Evolutionary conservation across 2,888 invertebrate species (phyloP).

Genomic region (Cataglyphis altisquamis): DNA sequence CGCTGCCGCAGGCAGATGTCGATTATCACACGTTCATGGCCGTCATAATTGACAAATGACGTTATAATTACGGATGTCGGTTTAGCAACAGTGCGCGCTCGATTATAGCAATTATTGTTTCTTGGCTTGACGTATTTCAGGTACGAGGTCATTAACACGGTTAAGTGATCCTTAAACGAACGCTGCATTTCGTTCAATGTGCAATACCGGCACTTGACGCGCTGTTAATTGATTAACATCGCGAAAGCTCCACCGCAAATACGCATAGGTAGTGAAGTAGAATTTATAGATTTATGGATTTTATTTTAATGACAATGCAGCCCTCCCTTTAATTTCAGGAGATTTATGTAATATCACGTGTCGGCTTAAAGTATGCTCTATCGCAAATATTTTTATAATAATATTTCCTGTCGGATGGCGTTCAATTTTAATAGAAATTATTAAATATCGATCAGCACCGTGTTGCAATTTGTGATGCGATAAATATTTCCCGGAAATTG

Average conservation of each 20-base stretch:
- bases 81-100: conserved; percentile 34
- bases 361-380: conserved; percentile 42
- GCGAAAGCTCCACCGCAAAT: neutral
- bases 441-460: conserved; percentile 34
- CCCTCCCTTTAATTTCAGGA: conserved; percentile 13
- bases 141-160: conserved; percentile 7
- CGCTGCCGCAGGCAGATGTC: conserved; percentile 51
- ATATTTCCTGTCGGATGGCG: neutral
- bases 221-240: conserved; percentile 47
- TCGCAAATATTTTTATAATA: conserved; percentile 23
- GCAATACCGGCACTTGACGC: conserved; percentile 27
- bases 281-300: conserved; percentile 41
- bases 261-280: neutral
- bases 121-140: conserved; percentile 48
- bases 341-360: conserved; percentile 47
- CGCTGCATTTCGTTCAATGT: conserved; percentile 33
- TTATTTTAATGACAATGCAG: conserved; percentile 21
- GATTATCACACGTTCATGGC: conserved; percentile 64
- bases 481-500: conserved; percentile 23
- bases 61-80: conserved; percentile 24
- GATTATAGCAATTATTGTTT: conserved; percentile 47
- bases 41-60: conserved; percentile 63
- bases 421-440: conserved; percentile 45
- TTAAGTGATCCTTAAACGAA: conserved; percentile 38
- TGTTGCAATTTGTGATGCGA: conserved; percentile 7